Conservation (phyloP, 1,140 invertebrate genomes). For the Pseudobourletiella spinata region DNA sequence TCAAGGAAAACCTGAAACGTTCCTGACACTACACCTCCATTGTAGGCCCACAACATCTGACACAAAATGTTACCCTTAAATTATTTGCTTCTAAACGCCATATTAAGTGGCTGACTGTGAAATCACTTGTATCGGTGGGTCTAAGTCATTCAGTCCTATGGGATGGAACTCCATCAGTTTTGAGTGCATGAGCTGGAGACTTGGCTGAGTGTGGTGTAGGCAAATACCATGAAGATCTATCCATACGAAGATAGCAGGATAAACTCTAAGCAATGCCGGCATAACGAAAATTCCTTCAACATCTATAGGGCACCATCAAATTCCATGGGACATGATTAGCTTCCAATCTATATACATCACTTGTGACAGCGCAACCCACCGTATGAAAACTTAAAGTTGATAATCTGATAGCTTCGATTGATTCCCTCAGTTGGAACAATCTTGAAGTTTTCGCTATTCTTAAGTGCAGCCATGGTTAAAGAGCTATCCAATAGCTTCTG, state of each 20-base stretch:
- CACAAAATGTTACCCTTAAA: background rate
- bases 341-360: too few relatives aligned
- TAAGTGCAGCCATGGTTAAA: background rate
- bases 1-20: background rate
- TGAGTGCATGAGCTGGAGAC: conserved; percentile 12
- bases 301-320: background rate
- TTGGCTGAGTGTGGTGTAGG: conserved; percentile 3
- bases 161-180: conserved; percentile 17
- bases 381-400: conserved; percentile 10
- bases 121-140: conserved; percentile 19
- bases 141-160: conserved; percentile 10
- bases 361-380: too few relatives aligned
- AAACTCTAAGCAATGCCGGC: background rate
- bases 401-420: too few relatives aligned
- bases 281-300: background rate
- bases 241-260: conserved; percentile 25
- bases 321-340: too few relatives aligned
- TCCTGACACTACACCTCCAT: conserved; percentile 3
- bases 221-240: conserved; percentile 11
- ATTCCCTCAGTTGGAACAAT: background rate
- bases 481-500: too few relatives aligned
- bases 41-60: conserved; percentile 16
- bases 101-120: background rate
- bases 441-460: background rate
- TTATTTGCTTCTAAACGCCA: background rate